phyloP scores from a whole-genome alignment of 2,113 vertebrate genomes.

The Tauraco erythrolophus region DNA sequence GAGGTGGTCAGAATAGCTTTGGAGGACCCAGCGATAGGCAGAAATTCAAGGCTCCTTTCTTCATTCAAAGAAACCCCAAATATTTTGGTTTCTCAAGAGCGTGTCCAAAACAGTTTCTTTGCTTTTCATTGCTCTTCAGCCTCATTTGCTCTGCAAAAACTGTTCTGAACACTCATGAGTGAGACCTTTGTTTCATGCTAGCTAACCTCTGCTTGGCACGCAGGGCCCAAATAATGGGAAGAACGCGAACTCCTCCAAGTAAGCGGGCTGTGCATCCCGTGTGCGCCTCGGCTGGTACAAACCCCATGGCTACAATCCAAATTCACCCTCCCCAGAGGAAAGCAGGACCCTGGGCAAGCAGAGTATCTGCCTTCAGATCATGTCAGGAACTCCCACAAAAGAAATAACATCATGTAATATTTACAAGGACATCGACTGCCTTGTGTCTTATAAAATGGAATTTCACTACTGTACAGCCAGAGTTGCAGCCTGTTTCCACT shows the following conservation, averaged over 20 bases:
- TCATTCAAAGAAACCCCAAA: conserved; percentile 13
- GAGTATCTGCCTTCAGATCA: not conserved
- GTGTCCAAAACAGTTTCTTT: conserved; percentile 59
- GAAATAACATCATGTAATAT: not conserved
- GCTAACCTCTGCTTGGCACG: not conserved
- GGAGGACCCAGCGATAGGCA: conserved; percentile 26
- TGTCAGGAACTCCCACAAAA: not conserved
- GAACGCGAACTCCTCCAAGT: conserved; percentile 4
- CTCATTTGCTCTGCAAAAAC: not conserved
- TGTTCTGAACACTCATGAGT: not conserved
- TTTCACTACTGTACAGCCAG: not conserved
- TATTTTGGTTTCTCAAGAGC: conserved; percentile 64
- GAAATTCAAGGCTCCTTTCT: conserved; percentile 70
- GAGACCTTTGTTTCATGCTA: not conserved
- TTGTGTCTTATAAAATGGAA: not conserved
- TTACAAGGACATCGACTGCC: not conserved
- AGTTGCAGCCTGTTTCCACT: not conserved
- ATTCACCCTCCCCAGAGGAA: not conserved
- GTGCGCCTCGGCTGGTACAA: not conserved
- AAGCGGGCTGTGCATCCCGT: not conserved
- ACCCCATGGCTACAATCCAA: not conserved
- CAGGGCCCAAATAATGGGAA: not conserved
- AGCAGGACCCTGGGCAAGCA: not conserved
- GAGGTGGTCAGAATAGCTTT: not conserved
- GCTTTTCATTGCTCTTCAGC: conserved; percentile 12